phyloP scores from a whole-genome alignment of 2,888 invertebrate genomes.

The Anthophora plumipes region DNA sequence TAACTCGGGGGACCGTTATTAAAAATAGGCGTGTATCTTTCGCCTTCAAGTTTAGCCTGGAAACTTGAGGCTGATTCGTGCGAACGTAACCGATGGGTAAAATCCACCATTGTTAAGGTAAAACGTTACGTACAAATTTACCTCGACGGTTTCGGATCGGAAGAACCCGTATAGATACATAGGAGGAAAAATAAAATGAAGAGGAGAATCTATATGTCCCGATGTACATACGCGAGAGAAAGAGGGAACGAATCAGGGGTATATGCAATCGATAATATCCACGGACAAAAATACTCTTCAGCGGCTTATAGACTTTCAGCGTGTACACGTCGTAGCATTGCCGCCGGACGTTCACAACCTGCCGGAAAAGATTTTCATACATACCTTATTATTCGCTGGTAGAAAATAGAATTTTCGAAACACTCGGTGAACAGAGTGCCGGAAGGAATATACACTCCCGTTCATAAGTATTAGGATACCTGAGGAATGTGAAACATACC shows the following conservation, averaged over 20 bases:
- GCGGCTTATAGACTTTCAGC: slow-evolving; percentile 72
- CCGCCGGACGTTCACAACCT: slow-evolving; percentile 57
- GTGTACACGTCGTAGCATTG: slow-evolving; percentile 32
- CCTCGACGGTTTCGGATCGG: slow-evolving; percentile 20
- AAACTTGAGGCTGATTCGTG: neutral
- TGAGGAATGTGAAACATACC: no score
- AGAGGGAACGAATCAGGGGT: slow-evolving; percentile 55
- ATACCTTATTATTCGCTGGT: slow-evolving; percentile 12
- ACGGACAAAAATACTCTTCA: slow-evolving; percentile 78
- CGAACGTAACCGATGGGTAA: neutral
- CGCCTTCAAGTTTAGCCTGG: neutral
- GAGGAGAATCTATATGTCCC: slow-evolving; percentile 23
- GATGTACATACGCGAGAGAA: slow-evolving; percentile 7
- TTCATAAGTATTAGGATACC: no score
- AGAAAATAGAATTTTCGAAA: slow-evolving; percentile 7
- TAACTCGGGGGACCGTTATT: neutral
- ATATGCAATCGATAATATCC: slow-evolving; percentile 80
- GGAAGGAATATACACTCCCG: no score
- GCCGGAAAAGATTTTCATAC: slow-evolving; percentile 50
- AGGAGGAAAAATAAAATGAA: slow-evolving; percentile 34
- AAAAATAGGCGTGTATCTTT: slow-evolving; percentile 7
- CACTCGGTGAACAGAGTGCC: no score
- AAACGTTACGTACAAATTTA: slow-evolving; percentile 11
- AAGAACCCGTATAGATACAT: slow-evolving; percentile 1
- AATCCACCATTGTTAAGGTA: slow-evolving; percentile 9